Percentiles rank a stretch among this genome's conserved stretches.
Evolutionary conservation across 2,797 vertebrate genomes (phyloP).

Genomic region (Orientallactaga sibirica): DNA sequence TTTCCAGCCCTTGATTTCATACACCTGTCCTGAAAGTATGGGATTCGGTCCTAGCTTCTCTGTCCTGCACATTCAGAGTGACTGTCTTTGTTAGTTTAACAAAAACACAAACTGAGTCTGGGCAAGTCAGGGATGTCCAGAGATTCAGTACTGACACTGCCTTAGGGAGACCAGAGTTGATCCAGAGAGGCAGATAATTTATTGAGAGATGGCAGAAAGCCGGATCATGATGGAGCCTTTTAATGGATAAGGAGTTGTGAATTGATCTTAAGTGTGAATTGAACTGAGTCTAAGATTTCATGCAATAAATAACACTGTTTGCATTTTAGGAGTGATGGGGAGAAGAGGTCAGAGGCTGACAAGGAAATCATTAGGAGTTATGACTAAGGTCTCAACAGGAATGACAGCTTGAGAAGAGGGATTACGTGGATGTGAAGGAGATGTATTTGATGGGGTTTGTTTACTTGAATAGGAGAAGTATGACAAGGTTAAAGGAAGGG

Average conservation of each 20-base stretch:
- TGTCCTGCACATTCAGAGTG: neutral
- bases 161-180: neutral
- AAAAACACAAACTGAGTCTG: neutral
- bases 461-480: neutral
- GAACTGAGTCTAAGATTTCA: slow-evolving; percentile 2
- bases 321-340: neutral
- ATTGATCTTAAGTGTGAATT: slow-evolving; percentile 17
- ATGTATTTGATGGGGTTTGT: neutral
- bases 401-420: neutral
- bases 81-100: neutral
- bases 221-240: neutral
- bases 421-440: neutral
- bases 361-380: neutral
- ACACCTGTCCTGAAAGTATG: neutral
- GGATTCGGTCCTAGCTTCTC: neutral
- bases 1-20: slow-evolving; percentile 17
- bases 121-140: neutral
- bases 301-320: neutral
- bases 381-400: neutral
- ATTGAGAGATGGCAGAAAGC: neutral
- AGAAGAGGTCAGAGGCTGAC: slow-evolving; percentile 7
- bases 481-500: neutral
- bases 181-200: neutral
- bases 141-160: neutral
- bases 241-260: neutral